phyloP scores from a whole-genome alignment of 2,888 invertebrate species.

The Tromatobia lineatoria region DNA sequence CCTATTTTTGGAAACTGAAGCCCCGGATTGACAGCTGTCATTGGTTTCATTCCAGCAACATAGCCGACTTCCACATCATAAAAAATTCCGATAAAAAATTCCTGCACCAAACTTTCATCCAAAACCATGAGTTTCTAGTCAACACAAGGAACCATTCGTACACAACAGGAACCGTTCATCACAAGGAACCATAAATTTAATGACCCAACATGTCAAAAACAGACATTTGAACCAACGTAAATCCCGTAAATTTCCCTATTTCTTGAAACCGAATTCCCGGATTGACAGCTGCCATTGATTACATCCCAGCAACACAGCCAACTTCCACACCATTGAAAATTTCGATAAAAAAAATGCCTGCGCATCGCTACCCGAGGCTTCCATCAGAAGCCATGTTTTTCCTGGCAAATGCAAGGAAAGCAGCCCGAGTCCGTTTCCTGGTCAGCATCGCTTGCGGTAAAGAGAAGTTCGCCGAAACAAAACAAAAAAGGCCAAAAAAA shows the following conservation, averaged over 20 bases:
- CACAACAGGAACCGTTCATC: too few relatives aligned
- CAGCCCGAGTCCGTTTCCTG: not conserved
- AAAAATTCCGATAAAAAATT: not conserved
- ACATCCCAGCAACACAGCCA: too few relatives aligned
- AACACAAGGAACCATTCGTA: not conserved
- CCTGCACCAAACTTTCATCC: not conserved
- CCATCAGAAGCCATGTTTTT: not conserved
- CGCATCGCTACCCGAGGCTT: not conserved
- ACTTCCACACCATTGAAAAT: not conserved
- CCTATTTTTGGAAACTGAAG: too few relatives aligned
- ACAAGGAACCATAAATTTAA: too few relatives aligned
- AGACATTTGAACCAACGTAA: too few relatives aligned
- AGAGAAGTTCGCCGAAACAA: constrained; percentile 2
- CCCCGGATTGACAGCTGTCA: too few relatives aligned
- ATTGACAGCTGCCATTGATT: too few relatives aligned
- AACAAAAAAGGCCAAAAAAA: too few relatives aligned
- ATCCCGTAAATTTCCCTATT: too few relatives aligned
- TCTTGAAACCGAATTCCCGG: too few relatives aligned
- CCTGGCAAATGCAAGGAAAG: not conserved
- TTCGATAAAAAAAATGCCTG: not conserved
- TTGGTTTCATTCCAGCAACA: too few relatives aligned
- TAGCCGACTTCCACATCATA: not conserved
- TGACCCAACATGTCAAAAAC: too few relatives aligned
- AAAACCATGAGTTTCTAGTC: not conserved
- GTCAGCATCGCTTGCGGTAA: not conserved